phyloP scores from a whole-genome alignment of 2,113 vertebrate species.

The Nycticebus coucang region DNA sequence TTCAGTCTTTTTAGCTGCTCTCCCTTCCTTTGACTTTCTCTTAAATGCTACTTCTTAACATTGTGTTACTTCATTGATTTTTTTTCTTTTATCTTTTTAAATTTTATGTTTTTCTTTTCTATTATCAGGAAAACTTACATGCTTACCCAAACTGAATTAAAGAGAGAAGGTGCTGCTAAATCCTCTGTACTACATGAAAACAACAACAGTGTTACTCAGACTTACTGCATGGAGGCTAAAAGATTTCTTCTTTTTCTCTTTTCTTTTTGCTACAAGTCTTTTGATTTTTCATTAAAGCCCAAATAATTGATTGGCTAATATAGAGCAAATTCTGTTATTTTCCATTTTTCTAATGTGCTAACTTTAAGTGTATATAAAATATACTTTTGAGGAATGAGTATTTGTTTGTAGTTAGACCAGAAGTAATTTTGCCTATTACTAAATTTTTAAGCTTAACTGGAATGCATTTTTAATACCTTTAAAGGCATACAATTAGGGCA shows the following conservation, averaged over 20 bases:
- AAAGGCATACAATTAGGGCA: neutral
- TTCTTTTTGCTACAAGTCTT: neutral
- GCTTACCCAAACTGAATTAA: constrained; percentile 66
- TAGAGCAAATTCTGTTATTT: neutral
- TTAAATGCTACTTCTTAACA: constrained; percentile 83
- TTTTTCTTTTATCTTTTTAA: constrained; percentile 77
- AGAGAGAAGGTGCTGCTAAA: constrained; percentile 66
- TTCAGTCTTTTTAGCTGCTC: constrained; percentile 81
- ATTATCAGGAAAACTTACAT: constrained; percentile 66
- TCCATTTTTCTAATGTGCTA: neutral
- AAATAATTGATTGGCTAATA: neutral
- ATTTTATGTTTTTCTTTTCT: constrained; percentile 75
- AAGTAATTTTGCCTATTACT: constrained; percentile 22
- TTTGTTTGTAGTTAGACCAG: neutral
- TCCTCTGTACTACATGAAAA: constrained; percentile 16
- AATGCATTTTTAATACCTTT: neutral
- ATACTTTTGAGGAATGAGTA: neutral
- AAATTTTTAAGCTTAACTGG: neutral
- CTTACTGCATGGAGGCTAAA: constrained; percentile 7
- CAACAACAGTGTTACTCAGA: constrained; percentile 7
- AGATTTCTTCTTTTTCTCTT: neutral
- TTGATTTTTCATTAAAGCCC: neutral
- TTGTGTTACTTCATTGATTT: constrained; percentile 82
- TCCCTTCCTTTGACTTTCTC: constrained; percentile 84
- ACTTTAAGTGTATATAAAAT: neutral